A percentile compares a stretch with the other conserved stretches of the same genome.
These are phyloP conservation scores for Ciconia maguari DNA, from an alignment of 2,113 vertebrate genomes.

Conservation along the genomic window DNA sequence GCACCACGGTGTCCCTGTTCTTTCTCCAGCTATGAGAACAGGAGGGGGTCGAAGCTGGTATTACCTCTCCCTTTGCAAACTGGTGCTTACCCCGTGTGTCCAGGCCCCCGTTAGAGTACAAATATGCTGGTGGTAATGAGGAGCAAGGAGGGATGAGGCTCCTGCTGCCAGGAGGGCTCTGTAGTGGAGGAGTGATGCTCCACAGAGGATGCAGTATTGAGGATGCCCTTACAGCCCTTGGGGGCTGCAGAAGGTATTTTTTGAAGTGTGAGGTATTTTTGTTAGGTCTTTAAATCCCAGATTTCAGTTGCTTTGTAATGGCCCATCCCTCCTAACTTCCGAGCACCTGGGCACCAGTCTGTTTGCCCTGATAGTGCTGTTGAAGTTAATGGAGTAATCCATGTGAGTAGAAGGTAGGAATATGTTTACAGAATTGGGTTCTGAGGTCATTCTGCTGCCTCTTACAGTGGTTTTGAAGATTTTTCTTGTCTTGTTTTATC, in stretches of 20 bases:
- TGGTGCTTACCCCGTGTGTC: not conserved
- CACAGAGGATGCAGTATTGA: not conserved
- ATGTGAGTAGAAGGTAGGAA: not conserved
- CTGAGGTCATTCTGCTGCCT: not conserved
- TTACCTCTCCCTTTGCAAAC: not conserved
- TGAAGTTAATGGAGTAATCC: not conserved
- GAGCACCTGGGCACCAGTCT: not conserved
- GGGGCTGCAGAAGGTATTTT: not conserved
- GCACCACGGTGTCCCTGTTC: not conserved
- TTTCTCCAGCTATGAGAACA: not conserved
- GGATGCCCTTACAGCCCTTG: not conserved
- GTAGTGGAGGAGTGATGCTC: not conserved
- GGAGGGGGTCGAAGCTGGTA: not conserved
- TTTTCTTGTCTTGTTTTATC: constrained; percentile 13
- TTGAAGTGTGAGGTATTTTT: not conserved
- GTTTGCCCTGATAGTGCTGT: not conserved
- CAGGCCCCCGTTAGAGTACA: not conserved
- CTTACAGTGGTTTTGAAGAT: not conserved
- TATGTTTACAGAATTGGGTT: not conserved
- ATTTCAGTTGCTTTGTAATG: not conserved
- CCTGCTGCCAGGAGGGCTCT: not conserved
- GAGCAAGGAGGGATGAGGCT: not conserved
- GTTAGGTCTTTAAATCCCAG: not conserved
- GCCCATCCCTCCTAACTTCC: not conserved
- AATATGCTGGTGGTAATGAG: not conserved